Percentiles rank a stretch among this genome's conserved stretches.
Evolutionary conservation across 2,113 vertebrate species (phyloP).

Genomic region (Ranitomeya imitator): DNA sequence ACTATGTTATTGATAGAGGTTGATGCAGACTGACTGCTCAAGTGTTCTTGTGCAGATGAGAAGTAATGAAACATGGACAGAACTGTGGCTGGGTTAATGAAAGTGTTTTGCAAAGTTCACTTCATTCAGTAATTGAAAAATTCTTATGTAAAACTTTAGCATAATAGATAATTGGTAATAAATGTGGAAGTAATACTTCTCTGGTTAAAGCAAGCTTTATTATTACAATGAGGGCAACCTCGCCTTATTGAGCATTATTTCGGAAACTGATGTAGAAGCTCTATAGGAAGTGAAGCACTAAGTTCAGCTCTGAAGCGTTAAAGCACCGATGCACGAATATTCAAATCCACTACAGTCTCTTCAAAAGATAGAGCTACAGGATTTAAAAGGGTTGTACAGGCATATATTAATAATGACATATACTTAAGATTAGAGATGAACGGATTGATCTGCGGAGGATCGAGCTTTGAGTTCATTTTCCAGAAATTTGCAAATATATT

Average conservation of each 20-base stretch:
- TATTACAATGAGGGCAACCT: not conserved
- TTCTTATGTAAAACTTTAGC: not conserved
- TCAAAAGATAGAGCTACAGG: too few species aligned
- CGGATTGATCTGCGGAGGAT: too few species aligned
- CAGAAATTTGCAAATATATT: too few species aligned
- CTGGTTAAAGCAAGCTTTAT: not conserved
- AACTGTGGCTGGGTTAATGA: not conserved
- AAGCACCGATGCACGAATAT: too few species aligned
- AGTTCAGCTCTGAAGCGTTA: too few species aligned
- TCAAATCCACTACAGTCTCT: too few species aligned
- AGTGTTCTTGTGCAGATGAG: constrained; percentile 21
- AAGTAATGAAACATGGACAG: constrained; percentile 10
- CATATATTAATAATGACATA: too few species aligned
- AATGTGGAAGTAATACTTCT: not conserved
- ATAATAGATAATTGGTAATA: not conserved
- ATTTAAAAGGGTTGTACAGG: too few species aligned
- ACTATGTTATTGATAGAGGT: constrained; percentile 1
- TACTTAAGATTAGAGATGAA: too few species aligned
- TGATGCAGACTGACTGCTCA: constrained; percentile 7
- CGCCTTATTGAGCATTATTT: not conserved
- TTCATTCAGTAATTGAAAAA: constrained; percentile 6
- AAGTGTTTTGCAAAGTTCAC: constrained; percentile 1
- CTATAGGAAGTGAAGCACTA: not conserved
- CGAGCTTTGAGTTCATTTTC: too few species aligned
- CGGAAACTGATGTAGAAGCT: not conserved